Evolutionary conservation across 2,797 vertebrate genomes (phyloP).

Genomic region (Lycodopsis pacificus): DNA sequence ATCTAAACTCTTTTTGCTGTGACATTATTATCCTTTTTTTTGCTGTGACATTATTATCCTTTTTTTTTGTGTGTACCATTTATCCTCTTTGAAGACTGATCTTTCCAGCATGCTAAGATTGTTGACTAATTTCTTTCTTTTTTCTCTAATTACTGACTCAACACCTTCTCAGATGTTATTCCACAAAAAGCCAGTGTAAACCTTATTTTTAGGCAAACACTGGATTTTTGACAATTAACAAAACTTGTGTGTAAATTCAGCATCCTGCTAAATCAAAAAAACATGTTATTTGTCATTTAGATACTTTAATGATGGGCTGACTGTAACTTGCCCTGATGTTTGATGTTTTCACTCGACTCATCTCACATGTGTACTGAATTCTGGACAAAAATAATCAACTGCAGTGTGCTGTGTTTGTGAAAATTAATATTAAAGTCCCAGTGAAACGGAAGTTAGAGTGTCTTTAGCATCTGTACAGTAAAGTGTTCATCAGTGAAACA

Average conservation of each 20-base stretch:
- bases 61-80: neutral
- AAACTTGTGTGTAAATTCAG: neutral
- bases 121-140: neutral
- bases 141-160: neutral
- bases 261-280: neutral
- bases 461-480: neutral
- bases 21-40: neutral
- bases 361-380: neutral
- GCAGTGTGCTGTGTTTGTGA: neutral
- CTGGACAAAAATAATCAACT: neutral
- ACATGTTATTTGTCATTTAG: neutral
- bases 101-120: neutral
- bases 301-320: neutral
- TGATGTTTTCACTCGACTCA: neutral
- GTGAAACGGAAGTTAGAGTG: neutral
- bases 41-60: neutral
- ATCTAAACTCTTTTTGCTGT: neutral
- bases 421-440: neutral
- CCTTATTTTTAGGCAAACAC: neutral
- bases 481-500: neutral
- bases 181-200: neutral
- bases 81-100: neutral
- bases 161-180: constrained; percentile 1
- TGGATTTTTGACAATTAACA: neutral
- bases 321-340: neutral